Base-by-base conservation (phyloP, 2,888 invertebrate genomes). In the Hoplodrina blanda region DNA sequence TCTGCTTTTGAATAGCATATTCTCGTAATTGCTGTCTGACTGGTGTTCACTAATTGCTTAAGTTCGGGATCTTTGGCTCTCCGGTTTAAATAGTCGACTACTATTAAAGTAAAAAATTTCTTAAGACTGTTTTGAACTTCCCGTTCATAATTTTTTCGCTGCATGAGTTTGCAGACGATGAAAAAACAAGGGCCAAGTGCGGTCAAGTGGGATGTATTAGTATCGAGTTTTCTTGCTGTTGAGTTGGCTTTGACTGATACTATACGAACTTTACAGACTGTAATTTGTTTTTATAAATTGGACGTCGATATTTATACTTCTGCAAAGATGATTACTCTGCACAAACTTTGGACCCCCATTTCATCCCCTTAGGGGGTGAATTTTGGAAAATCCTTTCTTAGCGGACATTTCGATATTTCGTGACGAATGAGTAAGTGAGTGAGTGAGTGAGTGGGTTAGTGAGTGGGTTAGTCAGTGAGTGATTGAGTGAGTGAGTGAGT, bases 41-140 rank as follows among this genome's bases (percentile, higher is more conserved):
- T 94, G 89, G 91, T 92, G 90, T 93, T 93, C 93, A 91, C 95
- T 95, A 95, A 95, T 95, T 95, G 95, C 95, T 95, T 95, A 95
- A 95, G 95, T 95, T 95, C 93, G 90, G 91, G 93, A 95, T 94
- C 94, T 94, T 92, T 93, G 90, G 91, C 93, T 92, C 91, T 90
- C 90, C 87, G 90, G 90, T 90, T 90, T 90, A 92, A 95, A 93
- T 94, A 92, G 93, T 92, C 86, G 92, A 93, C 90, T 94, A 92
- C 91, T 92, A 91, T 92, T 92, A 91, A 91, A 92, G 91, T 91
- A 93, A 94, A 94, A 94, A 92, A 90, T 25, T 89, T 91, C 91
- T 92, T 91, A 91, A 93, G 91, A 91, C 89, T 90, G 92, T 93
- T 93, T 91, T 90, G 87, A 91, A 93, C 90, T 93, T 93, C 87